phyloP scores from a whole-genome alignment of 2,888 invertebrate genomes.

The Epicampocera succincta region DNA sequence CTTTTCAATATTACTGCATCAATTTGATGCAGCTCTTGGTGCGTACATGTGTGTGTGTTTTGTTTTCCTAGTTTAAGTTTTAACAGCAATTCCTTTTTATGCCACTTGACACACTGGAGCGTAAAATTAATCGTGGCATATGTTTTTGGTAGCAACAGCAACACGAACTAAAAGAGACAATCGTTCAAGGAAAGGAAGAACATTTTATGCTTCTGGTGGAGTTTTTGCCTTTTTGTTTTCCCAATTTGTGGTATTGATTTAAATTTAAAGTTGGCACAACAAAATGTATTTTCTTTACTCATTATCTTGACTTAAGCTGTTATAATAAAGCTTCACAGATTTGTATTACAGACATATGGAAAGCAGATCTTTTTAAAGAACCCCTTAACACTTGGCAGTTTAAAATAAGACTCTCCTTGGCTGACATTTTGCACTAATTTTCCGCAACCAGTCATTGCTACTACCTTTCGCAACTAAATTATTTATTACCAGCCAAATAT shows the following conservation, averaged over 20 bases:
- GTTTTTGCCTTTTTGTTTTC: too few species aligned
- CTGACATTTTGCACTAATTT: background rate
- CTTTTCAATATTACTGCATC: conserved; percentile 64
- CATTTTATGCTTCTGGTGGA: background rate
- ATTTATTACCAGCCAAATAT: conserved; percentile 24
- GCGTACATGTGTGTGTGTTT: too few species aligned
- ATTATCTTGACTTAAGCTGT: too few species aligned
- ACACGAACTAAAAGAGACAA: conserved; percentile 2
- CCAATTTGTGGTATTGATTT: conserved; percentile 15
- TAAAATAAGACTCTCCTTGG: too few species aligned
- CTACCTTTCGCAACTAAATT: background rate
- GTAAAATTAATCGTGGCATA: conserved; percentile 79
- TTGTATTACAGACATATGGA: too few species aligned
- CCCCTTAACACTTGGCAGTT: too few species aligned
- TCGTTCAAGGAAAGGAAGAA: conserved; percentile 28
- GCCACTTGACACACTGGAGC: conserved; percentile 78
- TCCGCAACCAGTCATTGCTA: background rate
- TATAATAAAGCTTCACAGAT: too few species aligned
- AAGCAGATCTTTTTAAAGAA: too few species aligned
- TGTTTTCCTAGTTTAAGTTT: conserved; percentile 7
- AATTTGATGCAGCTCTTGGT: conserved; percentile 32
- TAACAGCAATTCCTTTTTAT: conserved; percentile 59
- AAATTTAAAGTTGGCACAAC: too few species aligned
- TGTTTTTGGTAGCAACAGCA: conserved; percentile 23
- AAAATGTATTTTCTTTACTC: too few species aligned